Evolutionary conservation across 2,113 vertebrate species (phyloP), one percentile per base, ranked within the genome.

Genomic region (Sarotherodon lohbergeri): DNA sequence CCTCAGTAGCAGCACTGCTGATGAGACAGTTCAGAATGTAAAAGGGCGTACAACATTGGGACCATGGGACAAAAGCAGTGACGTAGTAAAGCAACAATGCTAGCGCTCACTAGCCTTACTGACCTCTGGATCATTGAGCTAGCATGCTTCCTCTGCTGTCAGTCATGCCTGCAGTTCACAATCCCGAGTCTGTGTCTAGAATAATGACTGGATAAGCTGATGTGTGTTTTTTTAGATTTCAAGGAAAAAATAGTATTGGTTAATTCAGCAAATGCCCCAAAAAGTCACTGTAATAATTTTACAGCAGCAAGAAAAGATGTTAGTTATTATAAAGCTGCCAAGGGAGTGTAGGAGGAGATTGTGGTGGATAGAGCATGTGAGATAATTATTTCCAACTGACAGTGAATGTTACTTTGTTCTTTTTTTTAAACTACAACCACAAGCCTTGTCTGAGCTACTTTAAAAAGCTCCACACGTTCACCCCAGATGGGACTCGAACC

Each of bases 401-500:
- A 19, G 46, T 1, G 10, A 78, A 78, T 19, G 73, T 78, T 50
- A 8, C 43, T 52, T 19, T 78, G 34, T 66, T 76, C 14, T 66
- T 73, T 27, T 22, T 68, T 68, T 46, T 24, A 0, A 78, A 50
- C 71, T 32, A 8, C 9, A 24, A 32, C 17, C 46, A 78, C 73
- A 78, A 78, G 24, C 46, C 17, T 32, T 52, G 46, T 50, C 43
- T 78, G 46, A 52, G 17, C 73, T 50, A 32, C 73, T 50, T 78
- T 32, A 78, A 52, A 78, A 76, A 32, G 2, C 24, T 7, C 5
- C 41, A 9, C 6, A 57, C 2, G 0, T 50, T 32, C 91, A 95
- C 89, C 91, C 91, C 92, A 94, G 93, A 93, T 92, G 93, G 92
- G 93, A 93, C 89, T 93, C 7, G 78, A 94, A 93, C 91, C 92